phyloP scores from a whole-genome alignment of 1,140 invertebrate genomes.

The Paraescarpia echinospica region DNA sequence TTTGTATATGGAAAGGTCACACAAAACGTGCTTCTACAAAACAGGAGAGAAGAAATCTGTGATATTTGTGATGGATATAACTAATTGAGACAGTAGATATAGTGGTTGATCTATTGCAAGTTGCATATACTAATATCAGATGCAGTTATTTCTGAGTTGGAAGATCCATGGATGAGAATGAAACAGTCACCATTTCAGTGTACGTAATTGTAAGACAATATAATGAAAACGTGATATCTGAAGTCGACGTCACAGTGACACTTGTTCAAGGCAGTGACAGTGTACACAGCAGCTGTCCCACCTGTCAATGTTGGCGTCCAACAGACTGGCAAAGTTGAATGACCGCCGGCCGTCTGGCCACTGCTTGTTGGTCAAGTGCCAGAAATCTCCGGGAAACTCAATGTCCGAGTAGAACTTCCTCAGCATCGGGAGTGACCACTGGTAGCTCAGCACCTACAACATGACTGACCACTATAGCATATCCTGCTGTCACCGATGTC shows the following conservation, averaged over 20 bases:
- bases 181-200: neutral
- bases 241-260: neutral
- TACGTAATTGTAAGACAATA: neutral
- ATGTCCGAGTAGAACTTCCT: constrained; percentile 37
- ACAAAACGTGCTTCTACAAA: too few species aligned
- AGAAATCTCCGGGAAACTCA: constrained; percentile 46
- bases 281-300: constrained; percentile 15
- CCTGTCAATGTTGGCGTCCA: constrained; percentile 49
- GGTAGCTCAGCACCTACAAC: constrained; percentile 48
- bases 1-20: too few species aligned
- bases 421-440: constrained; percentile 50
- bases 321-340: constrained; percentile 47
- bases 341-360: constrained; percentile 38
- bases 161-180: neutral
- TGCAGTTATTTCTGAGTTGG: neutral
- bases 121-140: neutral
- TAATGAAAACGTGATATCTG: neutral
- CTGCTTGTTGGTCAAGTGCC: constrained; percentile 34
- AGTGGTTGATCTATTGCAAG: neutral
- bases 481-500: too few species aligned
- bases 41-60: neutral
- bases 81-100: neutral
- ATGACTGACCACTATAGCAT: too few species aligned
- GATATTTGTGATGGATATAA: neutral
- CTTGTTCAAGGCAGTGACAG: neutral